phyloP scores from a whole-genome alignment of 2,797 vertebrate species.

The Sebastes itinus region DNA sequence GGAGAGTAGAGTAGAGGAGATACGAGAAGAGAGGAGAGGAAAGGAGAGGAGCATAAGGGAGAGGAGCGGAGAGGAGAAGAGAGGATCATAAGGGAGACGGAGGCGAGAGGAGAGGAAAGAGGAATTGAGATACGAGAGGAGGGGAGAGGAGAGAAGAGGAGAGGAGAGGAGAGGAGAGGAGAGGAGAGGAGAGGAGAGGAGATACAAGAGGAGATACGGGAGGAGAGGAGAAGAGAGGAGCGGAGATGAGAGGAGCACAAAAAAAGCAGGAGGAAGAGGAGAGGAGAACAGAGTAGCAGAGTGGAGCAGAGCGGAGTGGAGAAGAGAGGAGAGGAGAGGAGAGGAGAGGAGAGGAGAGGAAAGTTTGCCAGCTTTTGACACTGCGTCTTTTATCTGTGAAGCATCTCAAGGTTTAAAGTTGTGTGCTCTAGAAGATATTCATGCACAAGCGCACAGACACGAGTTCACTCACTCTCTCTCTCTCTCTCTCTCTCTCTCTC shows the following conservation, averaged over 20 bases:
- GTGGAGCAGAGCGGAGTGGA: slow-evolving; percentile 34
- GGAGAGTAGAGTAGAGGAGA: no score
- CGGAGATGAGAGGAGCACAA: slow-evolving; percentile 14
- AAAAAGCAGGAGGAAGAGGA: slow-evolving; percentile 39
- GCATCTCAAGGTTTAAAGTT: slow-evolving; percentile 79
- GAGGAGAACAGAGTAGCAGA: slow-evolving; percentile 48
- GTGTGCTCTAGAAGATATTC: slow-evolving; percentile 69
- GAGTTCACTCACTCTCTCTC: slow-evolving; percentile 8
- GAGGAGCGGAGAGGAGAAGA: no score
- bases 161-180: not conserved
- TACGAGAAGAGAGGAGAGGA: no score
- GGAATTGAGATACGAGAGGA: no score
- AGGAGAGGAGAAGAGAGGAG: slow-evolving; percentile 32
- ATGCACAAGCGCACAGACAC: slow-evolving; percentile 29
- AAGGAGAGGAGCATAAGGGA: no score
- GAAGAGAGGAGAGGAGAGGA: slow-evolving; percentile 33
- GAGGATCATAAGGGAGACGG: no score
- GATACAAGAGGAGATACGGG: slow-evolving; percentile 16
- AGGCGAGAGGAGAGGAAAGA: no score
- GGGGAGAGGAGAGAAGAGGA: no score
- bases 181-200: slow-evolving; percentile 43
- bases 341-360: slow-evolving; percentile 51
- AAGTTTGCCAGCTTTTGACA: slow-evolving; percentile 84
- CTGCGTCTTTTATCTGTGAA: slow-evolving; percentile 78
- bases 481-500: not conserved